Percentiles rank a stretch among this genome's conserved stretches.
These are phyloP conservation scores for Stichopus horrens DNA, from an alignment of 53 echinoderm and acorn worm genomes.

Conservation along the genomic window DNA sequence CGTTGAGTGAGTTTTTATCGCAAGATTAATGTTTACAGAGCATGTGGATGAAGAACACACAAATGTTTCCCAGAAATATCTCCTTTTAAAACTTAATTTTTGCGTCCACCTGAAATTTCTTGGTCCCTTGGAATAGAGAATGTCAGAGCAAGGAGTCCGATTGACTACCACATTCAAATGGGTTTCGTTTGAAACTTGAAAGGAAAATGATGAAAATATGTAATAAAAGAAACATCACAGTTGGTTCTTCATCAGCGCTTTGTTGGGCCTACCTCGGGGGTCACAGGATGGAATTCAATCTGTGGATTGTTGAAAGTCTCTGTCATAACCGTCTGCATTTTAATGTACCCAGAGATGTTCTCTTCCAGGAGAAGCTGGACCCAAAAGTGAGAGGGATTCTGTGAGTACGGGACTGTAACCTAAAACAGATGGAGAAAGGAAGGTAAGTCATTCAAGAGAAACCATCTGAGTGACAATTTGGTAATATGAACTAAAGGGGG, in stretches of 20 bases:
- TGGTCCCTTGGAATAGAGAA: too few relatives aligned
- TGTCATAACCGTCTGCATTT: constrained; percentile 4
- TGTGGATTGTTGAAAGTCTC: not conserved
- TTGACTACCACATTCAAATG: not conserved
- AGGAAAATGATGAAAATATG: not conserved
- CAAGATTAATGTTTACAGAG: too few relatives aligned
- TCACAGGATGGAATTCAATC: not conserved
- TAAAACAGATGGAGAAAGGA: not conserved
- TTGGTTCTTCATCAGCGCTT: not conserved
- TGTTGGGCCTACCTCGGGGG: not conserved
- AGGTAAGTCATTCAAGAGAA: too few relatives aligned
- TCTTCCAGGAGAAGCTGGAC: constrained; percentile 11
- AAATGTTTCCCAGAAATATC: too few relatives aligned
- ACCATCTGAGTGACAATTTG: too few relatives aligned
- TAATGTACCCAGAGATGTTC: not conserved
- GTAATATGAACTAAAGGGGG: too few relatives aligned
- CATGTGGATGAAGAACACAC: too few relatives aligned
- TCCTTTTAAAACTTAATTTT: too few relatives aligned
- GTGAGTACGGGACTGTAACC: not conserved
- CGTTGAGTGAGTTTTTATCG: too few relatives aligned
- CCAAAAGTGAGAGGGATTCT: constrained; percentile 12
- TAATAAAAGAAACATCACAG: not conserved
- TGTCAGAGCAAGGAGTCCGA: too few relatives aligned
- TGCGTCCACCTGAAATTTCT: too few relatives aligned
- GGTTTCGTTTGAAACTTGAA: not conserved